Evolutionary conservation across 1,140 invertebrate genomes (phyloP), one percentile per base, ranked within the genome.

Genomic region (Rhagoletis pomonella): DNA sequence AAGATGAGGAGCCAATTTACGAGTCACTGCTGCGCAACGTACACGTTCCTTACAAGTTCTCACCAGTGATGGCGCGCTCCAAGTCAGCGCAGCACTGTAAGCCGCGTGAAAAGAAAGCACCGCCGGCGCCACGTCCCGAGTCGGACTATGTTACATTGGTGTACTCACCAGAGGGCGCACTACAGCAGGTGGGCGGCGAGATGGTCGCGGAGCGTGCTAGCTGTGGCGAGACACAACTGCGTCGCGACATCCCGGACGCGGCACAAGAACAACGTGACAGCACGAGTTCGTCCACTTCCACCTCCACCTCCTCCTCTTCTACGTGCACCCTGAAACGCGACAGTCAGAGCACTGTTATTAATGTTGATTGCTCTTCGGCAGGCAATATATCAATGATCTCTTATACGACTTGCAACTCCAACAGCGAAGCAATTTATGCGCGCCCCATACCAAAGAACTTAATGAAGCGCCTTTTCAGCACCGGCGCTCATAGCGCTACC

Each of bases 61-160:
- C 92, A 0, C 92, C 92, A 0, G 88, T 92, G 4, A 65, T 93
- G 29, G 90, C 89, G 6, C 89, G 92, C 6, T 90, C 92, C 67
- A 90, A 91, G 60, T 93, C 91, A 0, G 87, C 89, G 14, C 91
- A 91, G 85, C 73, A 89, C 29, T 87, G 65, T 17, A 91, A 90
- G 87, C 88, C 89, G 39, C 89, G 89, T 10, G 89, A 91, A 50
- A 89, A 89, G 81, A 87, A 88, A 39, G 64, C 88, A 39, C n/a
- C 87, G 4, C 64, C 87, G 7, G 59, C 85, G 0, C 87, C 91
- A 1, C 81, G 92, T 0, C 91, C 92, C 0, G 92, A 93, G 58
- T 93, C 92, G n/a, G 92, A 93, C 55, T 93, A 93, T 88, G 92
- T 93, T 0, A 93, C 91, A 1, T 85, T 93, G n/a, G 89, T 91